Evolutionary conservation across 2,888 invertebrate genomes (phyloP).

Genomic region (Archips crataeganus): DNA sequence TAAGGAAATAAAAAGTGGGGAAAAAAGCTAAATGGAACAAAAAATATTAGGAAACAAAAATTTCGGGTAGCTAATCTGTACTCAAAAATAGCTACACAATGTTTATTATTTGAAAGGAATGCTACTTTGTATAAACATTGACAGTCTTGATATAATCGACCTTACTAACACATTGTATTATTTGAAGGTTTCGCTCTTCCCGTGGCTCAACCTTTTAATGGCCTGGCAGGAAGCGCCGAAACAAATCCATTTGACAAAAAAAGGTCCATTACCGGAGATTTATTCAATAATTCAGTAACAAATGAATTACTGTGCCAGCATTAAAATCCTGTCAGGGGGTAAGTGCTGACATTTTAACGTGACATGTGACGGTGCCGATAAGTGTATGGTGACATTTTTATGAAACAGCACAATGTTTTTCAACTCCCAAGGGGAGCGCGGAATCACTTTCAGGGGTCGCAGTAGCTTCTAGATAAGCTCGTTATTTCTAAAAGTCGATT

Average conservation of each 20-base stretch:
- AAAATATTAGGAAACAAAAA: too few relatives aligned
- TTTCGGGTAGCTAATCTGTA: too few relatives aligned
- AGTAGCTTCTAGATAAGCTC: too few relatives aligned
- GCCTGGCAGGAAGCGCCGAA: constrained; percentile 48
- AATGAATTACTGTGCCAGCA: constrained; percentile 68
- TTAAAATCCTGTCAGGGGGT: constrained; percentile 30
- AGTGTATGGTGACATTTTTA: background rate
- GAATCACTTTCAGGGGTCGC: too few relatives aligned
- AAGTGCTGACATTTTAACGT: constrained; percentile 22
- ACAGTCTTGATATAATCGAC: too few relatives aligned
- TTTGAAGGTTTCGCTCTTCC: background rate
- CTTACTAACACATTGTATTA: background rate
- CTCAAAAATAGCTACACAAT: too few relatives aligned
- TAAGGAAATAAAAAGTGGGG: too few relatives aligned
- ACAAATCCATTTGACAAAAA: constrained; percentile 72
- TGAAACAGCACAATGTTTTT: background rate
- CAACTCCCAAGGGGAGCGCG: too few relatives aligned
- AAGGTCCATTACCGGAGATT: constrained; percentile 75
- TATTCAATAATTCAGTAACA: constrained; percentile 80
- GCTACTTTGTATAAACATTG: too few relatives aligned
- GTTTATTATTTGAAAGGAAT: too few relatives aligned
- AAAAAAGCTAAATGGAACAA: too few relatives aligned
- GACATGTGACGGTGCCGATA: constrained; percentile 20
- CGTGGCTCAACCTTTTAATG: constrained; percentile 23
- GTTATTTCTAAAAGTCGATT: too few relatives aligned